Percentiles rank a stretch among this genome's conserved stretches.
Evolutionary conservation across 2,797 vertebrate species (phyloP).

Genomic region (Podarcis lilfordi): DNA sequence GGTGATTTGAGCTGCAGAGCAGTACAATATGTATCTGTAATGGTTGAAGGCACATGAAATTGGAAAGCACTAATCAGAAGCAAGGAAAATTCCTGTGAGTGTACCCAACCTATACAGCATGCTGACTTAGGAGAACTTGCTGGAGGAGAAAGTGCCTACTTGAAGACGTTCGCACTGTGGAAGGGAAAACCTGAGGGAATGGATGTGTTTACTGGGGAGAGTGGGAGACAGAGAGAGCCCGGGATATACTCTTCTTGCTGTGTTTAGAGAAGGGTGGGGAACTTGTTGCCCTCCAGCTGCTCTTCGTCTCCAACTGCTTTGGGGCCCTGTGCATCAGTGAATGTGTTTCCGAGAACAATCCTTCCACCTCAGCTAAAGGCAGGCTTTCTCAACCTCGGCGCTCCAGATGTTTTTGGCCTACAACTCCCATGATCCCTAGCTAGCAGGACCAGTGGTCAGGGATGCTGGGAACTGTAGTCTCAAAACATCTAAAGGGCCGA

Average conservation of each 20-base stretch:
- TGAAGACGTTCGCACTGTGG: not conserved
- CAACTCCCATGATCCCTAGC: no score
- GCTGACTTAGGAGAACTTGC: not conserved
- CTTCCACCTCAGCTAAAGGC: no score
- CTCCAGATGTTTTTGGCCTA: no score
- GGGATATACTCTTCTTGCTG: not conserved
- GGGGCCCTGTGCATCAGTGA: no score
- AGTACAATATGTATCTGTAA: accelerated
- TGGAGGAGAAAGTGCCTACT: not conserved
- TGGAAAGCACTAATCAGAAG: accelerated
- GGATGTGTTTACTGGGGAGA: not conserved
- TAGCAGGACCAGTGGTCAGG: no score
- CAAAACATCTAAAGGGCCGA: no score
- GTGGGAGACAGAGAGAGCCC: not conserved
- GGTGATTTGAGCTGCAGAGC: not conserved
- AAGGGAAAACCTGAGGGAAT: not conserved
- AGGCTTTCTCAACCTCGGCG: no score
- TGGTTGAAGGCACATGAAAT: accelerated
- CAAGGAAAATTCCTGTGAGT: not conserved
- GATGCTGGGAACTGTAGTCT: no score
- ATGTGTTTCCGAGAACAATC: no score
- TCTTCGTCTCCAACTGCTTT: no score
- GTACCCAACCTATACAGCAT: conserved; percentile 2
- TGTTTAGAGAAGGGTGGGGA: accelerated
- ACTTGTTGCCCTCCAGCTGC: no score